Conservation (phyloP, 1,140 invertebrate species). For the Psilanteris sp. region DNA sequence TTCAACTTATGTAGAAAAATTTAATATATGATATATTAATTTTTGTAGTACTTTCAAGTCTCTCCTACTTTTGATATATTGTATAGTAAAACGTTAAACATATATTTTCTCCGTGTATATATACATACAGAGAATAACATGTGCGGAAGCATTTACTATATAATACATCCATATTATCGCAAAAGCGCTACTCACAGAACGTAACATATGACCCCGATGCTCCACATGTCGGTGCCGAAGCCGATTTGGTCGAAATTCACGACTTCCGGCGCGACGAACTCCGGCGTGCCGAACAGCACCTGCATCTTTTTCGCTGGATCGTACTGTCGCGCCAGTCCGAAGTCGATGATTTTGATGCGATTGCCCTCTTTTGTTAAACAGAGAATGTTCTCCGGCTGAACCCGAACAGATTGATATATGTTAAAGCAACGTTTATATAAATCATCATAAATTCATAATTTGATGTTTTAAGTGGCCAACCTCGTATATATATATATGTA, state of each 20-base stretch:
- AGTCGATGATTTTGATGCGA: conserved; percentile 98
- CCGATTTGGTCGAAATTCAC: conserved; percentile 98
- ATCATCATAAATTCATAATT: conserved; percentile 29
- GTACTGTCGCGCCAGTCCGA: conserved; percentile 95
- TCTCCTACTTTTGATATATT: no score
- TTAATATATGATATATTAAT: no score
- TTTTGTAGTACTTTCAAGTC: no score
- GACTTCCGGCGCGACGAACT: conserved; percentile 99
- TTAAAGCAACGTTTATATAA: conserved; percentile 24
- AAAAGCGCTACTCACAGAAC: conserved; percentile 91
- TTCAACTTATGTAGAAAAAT: no score
- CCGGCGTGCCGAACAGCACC: conserved; percentile 97
- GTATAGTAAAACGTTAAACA: no score
- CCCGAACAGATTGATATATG: conserved; percentile 66
- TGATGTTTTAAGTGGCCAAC: conserved; percentile 23
- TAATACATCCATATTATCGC: no score
- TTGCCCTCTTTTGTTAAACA: conserved; percentile 97
- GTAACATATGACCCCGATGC: conserved; percentile 97
- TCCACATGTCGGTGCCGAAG: conserved; percentile 98
- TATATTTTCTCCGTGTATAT: no score
- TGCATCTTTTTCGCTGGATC: conserved; percentile 94
- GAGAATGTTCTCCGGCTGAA: conserved; percentile 97
- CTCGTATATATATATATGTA: conserved; percentile 10
- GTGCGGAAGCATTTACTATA: no score
- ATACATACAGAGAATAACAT: no score